A percentile compares a stretch with the other conserved stretches of the same genome.
Conservation (phyloP, 2,888 invertebrate genomes). For the Lomographa bimaculata region DNA sequence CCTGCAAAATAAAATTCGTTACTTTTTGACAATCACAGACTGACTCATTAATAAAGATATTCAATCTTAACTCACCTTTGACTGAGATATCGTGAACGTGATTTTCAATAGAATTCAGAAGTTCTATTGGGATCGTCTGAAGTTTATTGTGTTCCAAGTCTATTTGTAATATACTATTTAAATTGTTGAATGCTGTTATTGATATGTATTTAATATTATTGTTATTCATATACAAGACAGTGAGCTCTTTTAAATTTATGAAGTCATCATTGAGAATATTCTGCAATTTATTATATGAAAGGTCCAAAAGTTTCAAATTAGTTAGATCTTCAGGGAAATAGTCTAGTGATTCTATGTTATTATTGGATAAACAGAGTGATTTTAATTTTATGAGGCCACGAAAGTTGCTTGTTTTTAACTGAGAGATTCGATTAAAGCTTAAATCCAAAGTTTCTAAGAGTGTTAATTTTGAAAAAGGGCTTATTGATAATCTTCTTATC, state of each 20-base stretch:
- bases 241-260: constrained; percentile 89
- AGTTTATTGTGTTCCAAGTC: constrained; percentile 93
- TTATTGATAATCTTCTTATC: constrained; percentile 91
- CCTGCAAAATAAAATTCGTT: constrained; percentile 79
- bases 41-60: too few species aligned
- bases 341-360: constrained; percentile 91
- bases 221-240: constrained; percentile 90
- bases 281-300: constrained; percentile 92
- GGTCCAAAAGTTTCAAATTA: constrained; percentile 90
- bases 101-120: constrained; percentile 91
- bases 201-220: constrained; percentile 93
- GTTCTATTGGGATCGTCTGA: constrained; percentile 90
- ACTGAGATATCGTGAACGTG: constrained; percentile 91
- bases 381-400: constrained; percentile 89
- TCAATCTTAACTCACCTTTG: constrained; percentile 86
- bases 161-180: constrained; percentile 90
- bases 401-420: constrained; percentile 92
- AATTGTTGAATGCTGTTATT: constrained; percentile 89
- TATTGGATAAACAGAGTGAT: constrained; percentile 92
- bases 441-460: constrained; percentile 91
- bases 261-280: constrained; percentile 91
- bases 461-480: constrained; percentile 90
- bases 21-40: too few species aligned
- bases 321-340: constrained; percentile 91
- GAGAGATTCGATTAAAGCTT: constrained; percentile 91